Evolutionary conservation across 2,888 invertebrate species (phyloP).

Genomic region (Ophion costatus): DNA sequence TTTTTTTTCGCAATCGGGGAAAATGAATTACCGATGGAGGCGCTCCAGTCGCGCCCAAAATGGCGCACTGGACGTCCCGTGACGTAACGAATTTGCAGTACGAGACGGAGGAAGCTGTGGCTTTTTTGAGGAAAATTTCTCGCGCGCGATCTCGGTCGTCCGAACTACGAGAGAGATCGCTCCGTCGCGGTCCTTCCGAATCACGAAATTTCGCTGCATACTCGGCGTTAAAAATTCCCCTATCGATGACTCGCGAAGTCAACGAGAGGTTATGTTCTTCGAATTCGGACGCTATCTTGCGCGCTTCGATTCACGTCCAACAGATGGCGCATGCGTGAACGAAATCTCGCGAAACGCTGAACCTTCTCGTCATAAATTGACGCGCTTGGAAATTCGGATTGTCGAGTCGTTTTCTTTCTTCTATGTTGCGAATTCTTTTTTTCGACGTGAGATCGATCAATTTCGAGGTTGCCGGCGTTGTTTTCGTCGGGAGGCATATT

Average conservation of each 20-base stretch:
- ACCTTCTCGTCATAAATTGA: neutral
- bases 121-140: neutral
- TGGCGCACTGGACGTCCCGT: neutral
- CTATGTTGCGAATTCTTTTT: neutral
- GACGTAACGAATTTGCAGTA: neutral
- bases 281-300: neutral
- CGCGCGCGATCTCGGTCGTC: neutral
- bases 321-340: neutral
- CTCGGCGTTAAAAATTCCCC: neutral
- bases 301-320: neutral
- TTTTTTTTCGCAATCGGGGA: neutral
- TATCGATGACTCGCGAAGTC: neutral
- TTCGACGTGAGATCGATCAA: neutral
- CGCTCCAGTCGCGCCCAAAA: neutral
- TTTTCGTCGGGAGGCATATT: neutral
- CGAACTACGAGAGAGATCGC: neutral
- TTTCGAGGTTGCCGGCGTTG: neutral
- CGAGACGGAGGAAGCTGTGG: neutral
- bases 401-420: neutral
- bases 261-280: neutral
- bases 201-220: neutral
- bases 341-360: neutral
- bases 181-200: neutral
- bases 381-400: neutral
- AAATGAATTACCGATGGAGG: conserved; percentile 17